Evolutionary conservation across 2,888 invertebrate species (phyloP), one percentile per base, ranked within the genome.

Genomic region (Pharmacophagus antenor): DNA sequence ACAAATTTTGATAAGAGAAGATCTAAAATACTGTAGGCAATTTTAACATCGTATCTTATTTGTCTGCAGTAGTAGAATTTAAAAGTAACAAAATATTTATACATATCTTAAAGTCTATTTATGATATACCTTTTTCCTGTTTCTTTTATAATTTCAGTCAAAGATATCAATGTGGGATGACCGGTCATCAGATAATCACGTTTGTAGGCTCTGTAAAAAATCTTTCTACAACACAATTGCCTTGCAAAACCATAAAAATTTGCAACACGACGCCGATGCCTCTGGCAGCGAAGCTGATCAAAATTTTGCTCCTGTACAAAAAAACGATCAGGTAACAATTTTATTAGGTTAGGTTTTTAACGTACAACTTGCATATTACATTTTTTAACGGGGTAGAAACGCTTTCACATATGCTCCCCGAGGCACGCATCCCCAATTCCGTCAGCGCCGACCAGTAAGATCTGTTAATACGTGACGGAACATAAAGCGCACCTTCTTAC

Each of bases 171-270:
- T 22, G 18, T 15, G 77, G 73, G 71, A 73, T 2, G 75, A 80
- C 2, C 75, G 79, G 22, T 63, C 68, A 0, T 52, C 65, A 3
- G 80, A 77, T 0, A 71, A 75, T 50, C 85, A 74, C 62, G 69
- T 82, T 2, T 90, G 89, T 62, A 69, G 73, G 5, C 58, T 81
- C 4, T 90, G 89, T 62, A 84, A 81, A 66, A 90, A 90, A 66
- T 80, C 84, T 0, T 90, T 89, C 65, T 86, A 86, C 65, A 89
- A 87, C 58, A 77, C 76, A 7, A 75, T 63, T 1, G 89, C 90
- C 1, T 69, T 90, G 41, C 79, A 82, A 65, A 89, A 89, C 65
- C 90, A 90, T 65, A 80, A 72, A 60, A 86, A 84, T 41, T 74
- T 79, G 12, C 84, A 89, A 27, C 90, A 90, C 22, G 85, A 87